Conservation (phyloP, 2,888 invertebrate genomes). For the Panzeria rudis region DNA sequence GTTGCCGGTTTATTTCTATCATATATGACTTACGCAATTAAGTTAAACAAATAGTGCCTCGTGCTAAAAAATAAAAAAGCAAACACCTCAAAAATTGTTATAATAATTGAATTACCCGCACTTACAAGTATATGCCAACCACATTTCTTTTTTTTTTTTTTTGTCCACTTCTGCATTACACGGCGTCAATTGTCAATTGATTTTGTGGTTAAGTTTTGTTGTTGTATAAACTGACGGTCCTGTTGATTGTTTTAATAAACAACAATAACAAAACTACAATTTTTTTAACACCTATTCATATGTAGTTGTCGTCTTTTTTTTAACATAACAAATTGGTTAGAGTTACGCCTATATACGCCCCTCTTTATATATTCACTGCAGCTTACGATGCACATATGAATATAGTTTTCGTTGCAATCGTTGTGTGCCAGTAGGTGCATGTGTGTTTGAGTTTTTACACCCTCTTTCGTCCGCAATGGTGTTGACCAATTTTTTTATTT, state of each 20-base stretch:
- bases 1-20: too few species aligned
- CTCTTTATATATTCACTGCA: constrained; percentile 17
- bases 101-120: constrained; percentile 64
- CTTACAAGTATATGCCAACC: constrained; percentile 25
- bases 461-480: constrained; percentile 49
- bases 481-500: constrained; percentile 64
- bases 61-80: not conserved
- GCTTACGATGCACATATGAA: not conserved
- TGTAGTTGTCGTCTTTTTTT: constrained; percentile 38
- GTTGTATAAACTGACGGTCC: constrained; percentile 45
- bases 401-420: constrained; percentile 52
- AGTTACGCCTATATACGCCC: constrained; percentile 69
- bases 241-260: constrained; percentile 69
- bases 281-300: constrained; percentile 65
- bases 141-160: constrained; percentile 35
- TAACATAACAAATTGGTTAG: constrained; percentile 66
- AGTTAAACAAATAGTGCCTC: not conserved
- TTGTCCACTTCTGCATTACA: constrained; percentile 51
- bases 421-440: constrained; percentile 30
- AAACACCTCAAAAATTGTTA: constrained; percentile 43
- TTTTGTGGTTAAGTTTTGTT: constrained; percentile 78
- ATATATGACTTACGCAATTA: not conserved
- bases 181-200: constrained; percentile 80
- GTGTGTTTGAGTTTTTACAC: constrained; percentile 47
- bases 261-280: constrained; percentile 47